phyloP scores from a whole-genome alignment of 2,797 vertebrate species.

The Cottoperca gobio region DNA sequence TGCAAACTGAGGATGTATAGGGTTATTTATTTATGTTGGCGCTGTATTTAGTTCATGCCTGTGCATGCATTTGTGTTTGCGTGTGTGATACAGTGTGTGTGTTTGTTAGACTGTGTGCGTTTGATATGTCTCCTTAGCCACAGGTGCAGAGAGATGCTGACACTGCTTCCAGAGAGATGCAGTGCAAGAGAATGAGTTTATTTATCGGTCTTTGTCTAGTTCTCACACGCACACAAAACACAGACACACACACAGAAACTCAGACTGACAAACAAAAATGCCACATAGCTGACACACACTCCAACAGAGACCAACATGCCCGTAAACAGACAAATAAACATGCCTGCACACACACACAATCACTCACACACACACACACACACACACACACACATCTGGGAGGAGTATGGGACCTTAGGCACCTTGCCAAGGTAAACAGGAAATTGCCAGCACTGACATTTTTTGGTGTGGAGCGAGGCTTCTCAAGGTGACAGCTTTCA shows the following conservation, averaged over 20 bases:
- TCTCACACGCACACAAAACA: slow-evolving; percentile 6
- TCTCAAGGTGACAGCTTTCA: slow-evolving; percentile 73
- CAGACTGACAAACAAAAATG: slow-evolving; percentile 22
- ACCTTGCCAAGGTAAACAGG: slow-evolving; percentile 68
- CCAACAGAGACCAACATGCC: slow-evolving; percentile 25
- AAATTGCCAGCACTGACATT: slow-evolving; percentile 69
- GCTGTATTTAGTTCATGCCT: background rate
- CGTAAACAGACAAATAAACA: slow-evolving; percentile 62
- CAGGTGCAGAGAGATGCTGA: slow-evolving; percentile 66
- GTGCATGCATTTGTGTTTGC: background rate
- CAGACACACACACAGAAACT: slow-evolving; percentile 7
- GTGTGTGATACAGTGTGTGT: background rate
- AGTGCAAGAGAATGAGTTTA: slow-evolving; percentile 44
- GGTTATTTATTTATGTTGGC: background rate
- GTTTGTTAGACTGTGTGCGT: slow-evolving; percentile 19
- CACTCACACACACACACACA: slow-evolving; percentile 17
- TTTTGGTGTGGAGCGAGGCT: slow-evolving; percentile 53
- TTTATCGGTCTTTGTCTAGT: slow-evolving; percentile 38
- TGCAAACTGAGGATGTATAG: background rate
- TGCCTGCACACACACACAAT: too few relatives aligned
- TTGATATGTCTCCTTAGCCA: slow-evolving; percentile 50
- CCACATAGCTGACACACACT: slow-evolving; percentile 30
- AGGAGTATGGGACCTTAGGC: slow-evolving; percentile 55
- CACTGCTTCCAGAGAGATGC: slow-evolving; percentile 52
- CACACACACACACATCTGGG: slow-evolving; percentile 57